phyloP scores from a whole-genome alignment of 2,888 invertebrate species.

The Agrochola lychnidis region DNA sequence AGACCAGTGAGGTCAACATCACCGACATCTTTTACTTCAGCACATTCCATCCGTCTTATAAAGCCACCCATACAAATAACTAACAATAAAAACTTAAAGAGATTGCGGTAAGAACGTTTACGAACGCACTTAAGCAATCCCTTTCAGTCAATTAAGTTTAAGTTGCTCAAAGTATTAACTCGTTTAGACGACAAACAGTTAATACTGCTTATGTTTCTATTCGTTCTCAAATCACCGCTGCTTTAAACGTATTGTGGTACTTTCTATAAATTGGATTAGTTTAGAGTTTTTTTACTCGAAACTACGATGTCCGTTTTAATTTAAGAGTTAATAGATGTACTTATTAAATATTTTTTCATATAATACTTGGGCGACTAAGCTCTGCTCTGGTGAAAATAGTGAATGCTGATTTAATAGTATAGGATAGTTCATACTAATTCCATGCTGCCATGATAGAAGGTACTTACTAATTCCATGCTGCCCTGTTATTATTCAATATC shows the following conservation, averaged over 20 bases:
- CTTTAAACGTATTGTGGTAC: slow-evolving; percentile 21
- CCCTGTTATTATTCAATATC: no score
- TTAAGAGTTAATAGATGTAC: neutral
- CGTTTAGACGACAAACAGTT: slow-evolving; percentile 47
- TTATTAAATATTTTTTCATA: no score
- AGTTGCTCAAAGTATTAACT: slow-evolving; percentile 47
- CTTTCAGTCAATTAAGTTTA: slow-evolving; percentile 61
- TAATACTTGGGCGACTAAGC: no score
- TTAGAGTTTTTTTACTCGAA: slow-evolving; percentile 7
- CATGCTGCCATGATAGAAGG: no score
- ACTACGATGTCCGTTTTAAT: slow-evolving; percentile 14
- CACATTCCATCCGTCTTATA: neutral
- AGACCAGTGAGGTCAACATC: no score
- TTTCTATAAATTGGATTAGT: slow-evolving; percentile 32
- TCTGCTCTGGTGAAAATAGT: no score
- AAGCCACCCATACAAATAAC: slow-evolving; percentile 25
- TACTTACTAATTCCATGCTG: no score
- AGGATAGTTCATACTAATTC: no score
- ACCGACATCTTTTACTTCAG: neutral
- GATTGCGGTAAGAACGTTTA: slow-evolving; percentile 37
- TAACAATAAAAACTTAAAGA: slow-evolving; percentile 36
- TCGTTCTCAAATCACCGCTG: slow-evolving; percentile 34
- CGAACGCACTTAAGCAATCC: slow-evolving; percentile 52
- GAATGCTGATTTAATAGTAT: no score
- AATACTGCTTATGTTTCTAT: slow-evolving; percentile 45